These are phyloP conservation scores for Sebastolobus alascanus DNA, from an alignment of 2,797 vertebrate species.

Conservation along the genomic window DNA sequence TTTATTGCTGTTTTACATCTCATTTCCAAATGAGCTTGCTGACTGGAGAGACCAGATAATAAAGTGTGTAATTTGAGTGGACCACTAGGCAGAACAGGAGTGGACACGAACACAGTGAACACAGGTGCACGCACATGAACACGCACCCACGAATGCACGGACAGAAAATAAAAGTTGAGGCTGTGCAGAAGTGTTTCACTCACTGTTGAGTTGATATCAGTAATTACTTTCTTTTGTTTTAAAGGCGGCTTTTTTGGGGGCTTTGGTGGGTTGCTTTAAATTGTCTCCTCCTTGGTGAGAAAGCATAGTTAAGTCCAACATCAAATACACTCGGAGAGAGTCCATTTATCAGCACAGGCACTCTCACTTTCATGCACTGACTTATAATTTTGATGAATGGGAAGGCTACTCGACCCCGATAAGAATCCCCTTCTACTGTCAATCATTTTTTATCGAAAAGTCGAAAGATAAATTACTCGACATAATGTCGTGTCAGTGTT, in stretches of 20 bases:
- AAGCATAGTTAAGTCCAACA: conserved; percentile 56
- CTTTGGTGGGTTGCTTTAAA: conserved; percentile 38
- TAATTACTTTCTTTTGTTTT: conserved; percentile 75
- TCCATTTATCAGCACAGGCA: conserved; percentile 64
- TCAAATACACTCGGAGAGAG: conserved; percentile 64
- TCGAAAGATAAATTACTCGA: conserved; percentile 58
- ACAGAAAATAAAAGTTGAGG: conserved; percentile 27
- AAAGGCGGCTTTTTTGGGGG: conserved; percentile 45
- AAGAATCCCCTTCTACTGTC: conserved; percentile 61
- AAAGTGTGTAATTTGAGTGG: conserved; percentile 73
- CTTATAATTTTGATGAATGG: conserved; percentile 65
- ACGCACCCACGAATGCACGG: background rate
- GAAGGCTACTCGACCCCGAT: conserved; percentile 54
- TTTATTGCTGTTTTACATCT: conserved; percentile 76
- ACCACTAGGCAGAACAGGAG: conserved; percentile 52
- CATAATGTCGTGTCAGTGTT: conserved; percentile 59
- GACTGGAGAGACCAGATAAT: conserved; percentile 74
- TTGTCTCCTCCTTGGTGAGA: conserved; percentile 40
- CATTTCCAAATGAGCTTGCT: conserved; percentile 77
- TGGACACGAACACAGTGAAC: conserved; percentile 45
- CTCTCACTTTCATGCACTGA: conserved; percentile 56
- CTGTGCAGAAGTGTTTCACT: conserved; percentile 44
- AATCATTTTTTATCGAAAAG: conserved; percentile 53
- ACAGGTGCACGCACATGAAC: conserved; percentile 47
- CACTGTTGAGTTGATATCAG: conserved; percentile 47